phyloP scores from a whole-genome alignment of 2,113 vertebrate genomes.

The Gavia stellata region DNA sequence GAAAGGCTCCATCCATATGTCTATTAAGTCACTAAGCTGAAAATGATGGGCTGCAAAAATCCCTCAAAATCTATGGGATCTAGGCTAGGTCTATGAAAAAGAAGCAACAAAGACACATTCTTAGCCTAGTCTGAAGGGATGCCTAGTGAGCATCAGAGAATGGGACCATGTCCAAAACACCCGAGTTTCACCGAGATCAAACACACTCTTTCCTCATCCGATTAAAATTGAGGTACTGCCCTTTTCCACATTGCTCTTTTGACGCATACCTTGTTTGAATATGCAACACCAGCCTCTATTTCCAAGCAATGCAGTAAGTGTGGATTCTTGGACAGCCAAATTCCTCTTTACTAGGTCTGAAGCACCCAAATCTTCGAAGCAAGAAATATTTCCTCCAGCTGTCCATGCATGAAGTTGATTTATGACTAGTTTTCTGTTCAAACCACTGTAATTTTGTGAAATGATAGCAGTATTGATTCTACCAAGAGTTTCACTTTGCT shows the following conservation, averaged over 20 bases:
- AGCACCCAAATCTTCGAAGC: background rate
- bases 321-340: background rate
- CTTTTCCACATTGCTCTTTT: background rate
- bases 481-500: conserved; percentile 79
- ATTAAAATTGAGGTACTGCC: background rate
- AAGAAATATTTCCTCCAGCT: conserved; percentile 48
- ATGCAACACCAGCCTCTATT: background rate
- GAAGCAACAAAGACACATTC: rapidly evolving
- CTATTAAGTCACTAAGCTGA: background rate
- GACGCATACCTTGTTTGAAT: background rate
- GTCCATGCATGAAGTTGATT: conserved; percentile 65
- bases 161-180: background rate
- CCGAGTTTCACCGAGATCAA: background rate
- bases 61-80: background rate
- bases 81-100: background rate
- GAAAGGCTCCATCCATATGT: background rate
- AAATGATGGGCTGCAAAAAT: background rate
- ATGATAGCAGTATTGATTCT: conserved; percentile 86
- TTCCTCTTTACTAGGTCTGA: background rate
- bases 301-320: background rate
- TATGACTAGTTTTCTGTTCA: conserved; percentile 76
- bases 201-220: background rate
- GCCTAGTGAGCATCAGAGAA: background rate
- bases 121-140: background rate
- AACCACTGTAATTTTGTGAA: conserved; percentile 81